These are phyloP conservation scores for Zaprionus gabonicus DNA, from an alignment of 1,140 invertebrate genomes.

Conservation along the genomic window DNA sequence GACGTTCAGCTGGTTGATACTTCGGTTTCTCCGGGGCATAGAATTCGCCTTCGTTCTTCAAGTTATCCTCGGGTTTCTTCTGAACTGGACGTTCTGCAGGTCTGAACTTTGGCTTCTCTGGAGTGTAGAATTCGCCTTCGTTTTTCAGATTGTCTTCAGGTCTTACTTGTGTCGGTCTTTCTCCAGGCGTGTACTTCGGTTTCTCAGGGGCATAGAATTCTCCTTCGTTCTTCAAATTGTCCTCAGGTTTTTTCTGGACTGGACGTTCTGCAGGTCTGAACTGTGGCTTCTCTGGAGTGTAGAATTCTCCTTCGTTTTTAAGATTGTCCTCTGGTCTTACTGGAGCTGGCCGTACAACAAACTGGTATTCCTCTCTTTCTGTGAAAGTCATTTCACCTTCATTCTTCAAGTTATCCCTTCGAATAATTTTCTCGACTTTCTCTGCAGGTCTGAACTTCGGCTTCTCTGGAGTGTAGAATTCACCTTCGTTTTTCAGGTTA, in stretches of 20 bases:
- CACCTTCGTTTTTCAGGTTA: no score
- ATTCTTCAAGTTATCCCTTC: slow-evolving; percentile 86
- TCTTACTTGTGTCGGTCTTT: slow-evolving; percentile 83
- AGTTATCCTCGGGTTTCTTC: slow-evolving; percentile 74
- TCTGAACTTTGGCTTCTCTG: slow-evolving; percentile 84
- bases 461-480: slow-evolving; percentile 66
- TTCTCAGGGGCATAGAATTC: slow-evolving; percentile 37
- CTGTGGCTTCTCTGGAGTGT: slow-evolving; percentile 85
- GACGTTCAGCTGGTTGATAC: slow-evolving; percentile 86
- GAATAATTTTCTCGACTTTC: slow-evolving; percentile 85
- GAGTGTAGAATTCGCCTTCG: slow-evolving; percentile 86
- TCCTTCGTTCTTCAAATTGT: slow-evolving; percentile 24
- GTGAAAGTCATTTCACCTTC: slow-evolving; percentile 87
- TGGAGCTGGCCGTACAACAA: slow-evolving; percentile 86
- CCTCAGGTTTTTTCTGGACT: slow-evolving; percentile 8
- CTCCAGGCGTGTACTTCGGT: slow-evolving; percentile 7
- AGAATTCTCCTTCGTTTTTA: slow-evolving; percentile 86
- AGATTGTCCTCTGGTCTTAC: slow-evolving; percentile 87
- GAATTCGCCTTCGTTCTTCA: slow-evolving; percentile 76
- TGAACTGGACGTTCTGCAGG: slow-evolving; percentile 72
- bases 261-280: slow-evolving; percentile 25
- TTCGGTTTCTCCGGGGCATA: slow-evolving; percentile 64
- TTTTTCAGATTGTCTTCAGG: slow-evolving; percentile 87
- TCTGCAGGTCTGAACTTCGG: slow-evolving; percentile 85
- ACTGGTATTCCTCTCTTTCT: slow-evolving; percentile 81